These are phyloP conservation scores for Pedetes capensis DNA, from an alignment of 2,113 vertebrate species.

Conservation along the genomic window DNA sequence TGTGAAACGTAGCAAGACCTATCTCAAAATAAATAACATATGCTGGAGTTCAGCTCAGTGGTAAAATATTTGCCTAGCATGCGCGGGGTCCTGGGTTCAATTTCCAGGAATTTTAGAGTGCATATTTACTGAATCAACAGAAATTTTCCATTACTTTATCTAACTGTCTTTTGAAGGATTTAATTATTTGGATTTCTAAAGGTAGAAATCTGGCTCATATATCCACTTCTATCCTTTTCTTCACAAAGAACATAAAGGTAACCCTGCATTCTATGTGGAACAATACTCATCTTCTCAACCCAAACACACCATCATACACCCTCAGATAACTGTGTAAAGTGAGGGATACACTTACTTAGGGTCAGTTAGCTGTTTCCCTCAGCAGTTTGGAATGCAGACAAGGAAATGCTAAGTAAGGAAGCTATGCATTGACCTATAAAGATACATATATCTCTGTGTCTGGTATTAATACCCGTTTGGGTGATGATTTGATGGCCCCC, in stretches of 20 bases:
- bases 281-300: neutral
- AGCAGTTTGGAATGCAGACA: neutral
- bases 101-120: neutral
- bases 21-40: too few species aligned
- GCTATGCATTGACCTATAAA: neutral
- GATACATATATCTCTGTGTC: neutral
- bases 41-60: too few species aligned
- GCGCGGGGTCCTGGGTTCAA: too few species aligned
- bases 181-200: neutral
- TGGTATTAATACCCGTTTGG: neutral
- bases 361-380: neutral
- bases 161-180: neutral
- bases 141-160: neutral
- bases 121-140: conserved; percentile 15
- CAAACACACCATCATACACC: neutral
- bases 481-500: neutral
- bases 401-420: neutral
- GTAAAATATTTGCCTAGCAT: too few species aligned
- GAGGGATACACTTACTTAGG: neutral
- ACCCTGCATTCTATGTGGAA: neutral
- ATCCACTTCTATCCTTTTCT: neutral
- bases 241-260: neutral
- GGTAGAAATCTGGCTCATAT: neutral
- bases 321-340: neutral
- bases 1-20: too few species aligned